Evolutionary conservation across 1,140 invertebrate species (phyloP), one percentile per base, ranked within the genome.

Genomic region (Saccostrea cuccullata): DNA sequence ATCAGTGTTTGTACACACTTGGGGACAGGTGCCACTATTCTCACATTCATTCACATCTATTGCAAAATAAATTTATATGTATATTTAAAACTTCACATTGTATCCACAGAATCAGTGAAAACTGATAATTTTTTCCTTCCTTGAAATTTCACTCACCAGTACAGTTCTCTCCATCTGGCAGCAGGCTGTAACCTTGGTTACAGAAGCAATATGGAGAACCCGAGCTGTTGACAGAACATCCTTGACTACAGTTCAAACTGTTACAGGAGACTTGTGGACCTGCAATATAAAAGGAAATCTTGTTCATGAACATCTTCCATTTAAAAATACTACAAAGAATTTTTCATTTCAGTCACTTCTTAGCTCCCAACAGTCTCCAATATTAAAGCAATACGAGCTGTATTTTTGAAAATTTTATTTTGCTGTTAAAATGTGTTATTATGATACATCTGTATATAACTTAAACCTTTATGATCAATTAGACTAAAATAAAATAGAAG

Each of bases 1-100:
- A 11, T 83, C 40, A 23, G 58, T 82, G 60, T 90, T 90, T 3
- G 30, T 55, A 73, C 89, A 90, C 11, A 47, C 55, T 36, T 90
- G 89, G 13, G 56, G 55, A 82, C 89, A 90, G 9, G 40, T 20
- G 55, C 55, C 30, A 60, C 84, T 60, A 15, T 40, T n/a, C 13
- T 26, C 17, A 84, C 89, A 90, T 60, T 90, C 89, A 56, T 90
- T 73, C 26, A 90, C 84, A 90, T 90, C 89, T 86, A 26, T 30
- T n/a, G 55, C 2, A 26, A 84, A n/a, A 84, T 23, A 84, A 84
- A 84, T 30, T 8, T 5, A 84, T 11, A 26, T 30, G 15, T 26
- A 73, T 8, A 30, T 15, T 30, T 77, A 30, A 30, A 36, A 9
- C 26, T 30, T 77, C 26, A 77, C 11, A 77, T 5, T 77, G 36